Evolutionary conservation across 1,140 invertebrate genomes (phyloP).

Genomic region (Paramacrobiotus metropolitanus): DNA sequence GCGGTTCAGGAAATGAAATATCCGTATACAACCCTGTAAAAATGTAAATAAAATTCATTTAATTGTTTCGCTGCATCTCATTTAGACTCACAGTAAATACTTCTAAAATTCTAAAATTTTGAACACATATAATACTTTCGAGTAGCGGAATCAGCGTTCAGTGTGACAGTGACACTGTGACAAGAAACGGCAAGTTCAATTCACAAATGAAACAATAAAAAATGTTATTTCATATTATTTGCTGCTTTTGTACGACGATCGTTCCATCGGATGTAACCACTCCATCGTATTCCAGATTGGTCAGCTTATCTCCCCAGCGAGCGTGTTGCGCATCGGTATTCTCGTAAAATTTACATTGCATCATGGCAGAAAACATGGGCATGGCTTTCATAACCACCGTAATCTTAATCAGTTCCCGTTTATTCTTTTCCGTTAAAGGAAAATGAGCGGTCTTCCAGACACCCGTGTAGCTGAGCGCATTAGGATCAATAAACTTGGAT

Average conservation of each 20-base stretch:
- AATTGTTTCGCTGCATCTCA: too few relatives aligned
- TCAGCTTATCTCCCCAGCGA: background rate
- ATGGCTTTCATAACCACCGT: background rate
- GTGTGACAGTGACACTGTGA: too few relatives aligned
- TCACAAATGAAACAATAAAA: too few relatives aligned
- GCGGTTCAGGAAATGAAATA: too few relatives aligned
- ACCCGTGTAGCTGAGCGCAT: background rate
- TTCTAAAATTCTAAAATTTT: too few relatives aligned
- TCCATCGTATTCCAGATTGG: background rate
- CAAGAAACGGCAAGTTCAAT: too few relatives aligned
- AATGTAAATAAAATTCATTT: too few relatives aligned
- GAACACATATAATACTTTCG: too few relatives aligned
- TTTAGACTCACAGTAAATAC: too few relatives aligned
- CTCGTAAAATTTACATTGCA: background rate
- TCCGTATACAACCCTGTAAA: too few relatives aligned
- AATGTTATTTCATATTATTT: background rate
- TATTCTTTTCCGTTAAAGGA: background rate
- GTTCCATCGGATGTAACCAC: background rate
- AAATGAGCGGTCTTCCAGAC: background rate
- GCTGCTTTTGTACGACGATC: background rate
- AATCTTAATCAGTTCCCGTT: background rate
- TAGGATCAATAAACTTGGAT: background rate
- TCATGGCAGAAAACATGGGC: background rate
- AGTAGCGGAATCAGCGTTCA: too few relatives aligned
- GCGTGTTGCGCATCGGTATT: background rate